phyloP scores from a whole-genome alignment of 2,113 vertebrate species.

The Corythornis cristatus region DNA sequence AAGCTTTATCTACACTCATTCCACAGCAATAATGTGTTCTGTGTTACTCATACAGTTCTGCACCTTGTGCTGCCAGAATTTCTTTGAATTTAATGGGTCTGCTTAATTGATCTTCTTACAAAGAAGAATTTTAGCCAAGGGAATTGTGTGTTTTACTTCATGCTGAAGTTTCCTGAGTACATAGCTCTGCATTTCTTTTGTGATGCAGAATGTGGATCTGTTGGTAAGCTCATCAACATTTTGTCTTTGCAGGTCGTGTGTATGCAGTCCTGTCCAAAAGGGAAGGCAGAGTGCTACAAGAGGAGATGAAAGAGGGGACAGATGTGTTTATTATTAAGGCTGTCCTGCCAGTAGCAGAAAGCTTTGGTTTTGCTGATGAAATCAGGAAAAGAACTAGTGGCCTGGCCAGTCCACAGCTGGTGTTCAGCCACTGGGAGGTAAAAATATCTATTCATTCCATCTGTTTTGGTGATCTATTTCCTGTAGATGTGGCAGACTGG shows the following conservation, averaged over 20 bases:
- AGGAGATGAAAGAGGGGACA: constrained; percentile 98
- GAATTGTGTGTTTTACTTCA: accelerated
- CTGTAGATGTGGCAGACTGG: constrained; percentile 10
- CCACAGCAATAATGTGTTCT: neutral
- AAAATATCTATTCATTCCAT: constrained; percentile 33
- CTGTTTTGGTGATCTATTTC: constrained; percentile 21
- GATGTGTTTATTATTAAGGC: constrained; percentile 96
- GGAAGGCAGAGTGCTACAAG: constrained; percentile 91
- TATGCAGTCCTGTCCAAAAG: constrained; percentile 92
- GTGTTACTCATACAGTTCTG: neutral
- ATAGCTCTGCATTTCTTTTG: neutral
- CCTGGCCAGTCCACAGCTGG: constrained; percentile 93
- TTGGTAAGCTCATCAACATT: neutral
- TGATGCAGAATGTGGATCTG: neutral
- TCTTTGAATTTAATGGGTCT: neutral
- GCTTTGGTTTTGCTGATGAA: constrained; percentile 97
- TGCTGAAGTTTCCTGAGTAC: neutral
- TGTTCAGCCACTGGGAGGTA: constrained; percentile 99
- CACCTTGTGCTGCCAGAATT: neutral
- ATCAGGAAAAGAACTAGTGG: constrained; percentile 96
- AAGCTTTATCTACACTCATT: neutral
- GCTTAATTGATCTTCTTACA: neutral
- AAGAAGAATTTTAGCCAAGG: neutral
- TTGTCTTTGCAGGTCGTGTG: constrained; percentile 82
- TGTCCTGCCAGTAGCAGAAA: constrained; percentile 93